phyloP scores from a whole-genome alignment of 2,113 vertebrate genomes.

The Peromyscus californicus region DNA sequence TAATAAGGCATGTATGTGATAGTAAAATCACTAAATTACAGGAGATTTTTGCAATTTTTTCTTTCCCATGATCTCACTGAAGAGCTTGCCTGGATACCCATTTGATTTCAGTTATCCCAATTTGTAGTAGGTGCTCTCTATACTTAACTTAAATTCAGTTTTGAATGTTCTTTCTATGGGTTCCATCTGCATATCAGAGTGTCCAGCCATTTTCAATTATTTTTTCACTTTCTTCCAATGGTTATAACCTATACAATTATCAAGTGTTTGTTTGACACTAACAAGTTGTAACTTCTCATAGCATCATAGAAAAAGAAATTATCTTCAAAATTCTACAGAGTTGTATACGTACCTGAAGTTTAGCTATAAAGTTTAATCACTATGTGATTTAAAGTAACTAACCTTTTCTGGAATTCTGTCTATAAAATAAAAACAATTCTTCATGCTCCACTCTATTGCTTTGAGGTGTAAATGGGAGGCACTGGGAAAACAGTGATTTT shows the following conservation, averaged over 20 bases:
- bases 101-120: background rate
- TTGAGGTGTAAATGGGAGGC: background rate
- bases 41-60: background rate
- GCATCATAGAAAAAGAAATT: background rate
- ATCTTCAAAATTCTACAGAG: background rate
- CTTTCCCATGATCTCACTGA: background rate
- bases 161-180: background rate
- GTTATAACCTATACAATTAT: background rate
- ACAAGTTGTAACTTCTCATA: background rate
- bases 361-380: background rate
- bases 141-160: background rate
- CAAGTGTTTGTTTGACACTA: background rate
- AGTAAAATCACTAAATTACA: background rate
- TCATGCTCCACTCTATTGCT: background rate
- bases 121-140: background rate
- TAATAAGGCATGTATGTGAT: background rate
- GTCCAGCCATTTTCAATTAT: background rate
- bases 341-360: background rate
- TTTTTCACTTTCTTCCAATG: background rate
- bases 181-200: background rate
- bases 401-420: background rate
- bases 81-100: background rate
- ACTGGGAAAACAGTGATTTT: background rate
- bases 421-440: background rate
- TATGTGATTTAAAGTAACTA: background rate